Base-by-base conservation (phyloP, 1,140 invertebrate species). In the Dermatophagoides farinae region DNA sequence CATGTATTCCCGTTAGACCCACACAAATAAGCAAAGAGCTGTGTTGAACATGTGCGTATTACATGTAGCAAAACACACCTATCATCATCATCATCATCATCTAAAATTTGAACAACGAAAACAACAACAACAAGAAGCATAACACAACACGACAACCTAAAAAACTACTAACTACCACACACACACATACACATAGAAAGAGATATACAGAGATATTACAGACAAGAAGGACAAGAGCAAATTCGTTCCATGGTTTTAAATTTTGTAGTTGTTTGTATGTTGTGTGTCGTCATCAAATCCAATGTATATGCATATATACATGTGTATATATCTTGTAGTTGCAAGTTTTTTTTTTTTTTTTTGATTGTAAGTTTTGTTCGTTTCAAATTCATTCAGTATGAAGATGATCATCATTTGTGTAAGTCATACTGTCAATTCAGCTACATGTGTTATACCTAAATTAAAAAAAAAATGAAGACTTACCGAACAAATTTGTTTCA, bases 191-290 rank as follows among this genome's bases (percentile, higher is more conserved):
- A 52, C 12, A 5, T 12, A 20, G 25, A 31, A n/a, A 51, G 20
- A 51, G 20, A 12, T 9, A 12, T 9, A n/a, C 8, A 51, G n/a
- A 20, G n/a, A 8, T 9, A 51, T 8, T 8, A 8, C 20, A 8
- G 49, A 52, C 12, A 52, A 55, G 14, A 55, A 22, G 14, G 31
- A 31, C n/a, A 55, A 14, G 53, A 55, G 53, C 53, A 55, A 55
- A 55, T 55, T 55, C 53, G 53, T 55, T n/a, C 31, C 14, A 20
- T 55, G 31, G 53, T 55, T n/a, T 14, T 55, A 44, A n/a, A 14
- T 38, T 1, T 12, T 39, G 53, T 44, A 55, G 53, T 55, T 14
- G 53, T 31, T 31, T 31, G 31, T 31, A 31, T 31, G 31, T 31
- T 31, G n/a, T 31, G 31, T 31, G 31, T 31, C 31, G 31, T 31